Evolutionary conservation across 2,888 invertebrate genomes (phyloP).

Genomic region (Drosophila demipolita): DNA sequence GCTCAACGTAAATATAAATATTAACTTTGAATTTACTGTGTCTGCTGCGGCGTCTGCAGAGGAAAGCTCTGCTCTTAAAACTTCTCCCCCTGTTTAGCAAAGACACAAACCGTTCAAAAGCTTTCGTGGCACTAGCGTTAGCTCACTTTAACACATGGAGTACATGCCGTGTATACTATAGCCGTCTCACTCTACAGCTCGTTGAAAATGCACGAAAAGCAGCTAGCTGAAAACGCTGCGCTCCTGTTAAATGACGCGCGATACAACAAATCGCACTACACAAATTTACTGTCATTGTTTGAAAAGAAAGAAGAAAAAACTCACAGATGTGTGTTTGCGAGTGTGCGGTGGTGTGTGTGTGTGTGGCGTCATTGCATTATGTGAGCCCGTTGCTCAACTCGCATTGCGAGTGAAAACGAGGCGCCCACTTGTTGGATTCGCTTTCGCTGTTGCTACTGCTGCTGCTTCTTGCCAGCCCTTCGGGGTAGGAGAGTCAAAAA

Average conservation of each 20-base stretch:
- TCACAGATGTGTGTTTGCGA: conserved; percentile 22
- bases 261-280: conserved; percentile 79
- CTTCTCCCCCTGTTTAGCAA: not conserved
- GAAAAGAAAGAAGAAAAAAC: conserved; percentile 50
- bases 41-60: not conserved
- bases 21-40: conserved; percentile 18
- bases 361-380: conserved; percentile 44
- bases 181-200: conserved; percentile 28
- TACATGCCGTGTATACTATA: not conserved
- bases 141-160: conserved; percentile 19
- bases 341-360: conserved; percentile 27
- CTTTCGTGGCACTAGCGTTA: not conserved
- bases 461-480: conserved; percentile 39
- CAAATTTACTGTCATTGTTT: conserved; percentile 61
- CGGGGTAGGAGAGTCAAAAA: conserved; percentile 59
- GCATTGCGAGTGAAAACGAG: conserved; percentile 45
- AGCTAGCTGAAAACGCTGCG: conserved; percentile 69
- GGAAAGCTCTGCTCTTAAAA: not conserved
- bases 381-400: conserved; percentile 65
- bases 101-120: conserved; percentile 22
- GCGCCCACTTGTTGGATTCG: conserved; percentile 60
- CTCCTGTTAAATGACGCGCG: conserved; percentile 85
- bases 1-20: conserved; percentile 32
- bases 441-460: conserved; percentile 12
- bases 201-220: conserved; percentile 44